Evolutionary conservation across 2,797 vertebrate genomes (phyloP).

Genomic region (Threskiornis aethiopicus): DNA sequence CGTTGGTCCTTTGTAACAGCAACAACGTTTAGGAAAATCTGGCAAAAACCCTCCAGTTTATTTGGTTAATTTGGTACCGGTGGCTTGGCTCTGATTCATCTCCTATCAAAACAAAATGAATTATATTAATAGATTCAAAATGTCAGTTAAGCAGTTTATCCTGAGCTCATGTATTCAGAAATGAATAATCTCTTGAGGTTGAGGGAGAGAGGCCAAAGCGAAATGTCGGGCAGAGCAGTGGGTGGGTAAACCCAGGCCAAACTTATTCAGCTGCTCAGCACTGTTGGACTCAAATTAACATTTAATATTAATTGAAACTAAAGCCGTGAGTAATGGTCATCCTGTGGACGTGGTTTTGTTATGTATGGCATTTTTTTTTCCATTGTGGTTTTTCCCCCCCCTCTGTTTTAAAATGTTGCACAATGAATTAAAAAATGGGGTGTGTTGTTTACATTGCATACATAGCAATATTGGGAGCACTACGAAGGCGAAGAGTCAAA

Average conservation of each 20-base stretch:
- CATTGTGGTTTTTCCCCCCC: not conserved
- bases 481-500: too few relatives aligned
- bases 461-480: not conserved
- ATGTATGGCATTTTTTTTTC: not conserved
- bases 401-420: not conserved
- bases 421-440: not conserved
- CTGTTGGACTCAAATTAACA: not conserved
- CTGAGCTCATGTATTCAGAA: not conserved
- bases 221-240: not conserved
- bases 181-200: not conserved
- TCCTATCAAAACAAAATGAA: not conserved
- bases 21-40: not conserved
- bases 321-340: not conserved
- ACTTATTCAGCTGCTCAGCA: not conserved
- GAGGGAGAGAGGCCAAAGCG: not conserved
- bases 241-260: not conserved
- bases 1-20: not conserved
- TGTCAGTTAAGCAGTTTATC: not conserved
- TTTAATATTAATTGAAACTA: not conserved
- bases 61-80: not conserved
- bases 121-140: not conserved
- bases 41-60: not conserved
- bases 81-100: not conserved
- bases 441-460: not conserved
- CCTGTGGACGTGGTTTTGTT: not conserved